Percentiles rank a stretch among this genome's conserved stretches.
These are phyloP conservation scores for Brachionus sp. DNA, from an alignment of 1,140 invertebrate species.

Conservation along the genomic window DNA sequence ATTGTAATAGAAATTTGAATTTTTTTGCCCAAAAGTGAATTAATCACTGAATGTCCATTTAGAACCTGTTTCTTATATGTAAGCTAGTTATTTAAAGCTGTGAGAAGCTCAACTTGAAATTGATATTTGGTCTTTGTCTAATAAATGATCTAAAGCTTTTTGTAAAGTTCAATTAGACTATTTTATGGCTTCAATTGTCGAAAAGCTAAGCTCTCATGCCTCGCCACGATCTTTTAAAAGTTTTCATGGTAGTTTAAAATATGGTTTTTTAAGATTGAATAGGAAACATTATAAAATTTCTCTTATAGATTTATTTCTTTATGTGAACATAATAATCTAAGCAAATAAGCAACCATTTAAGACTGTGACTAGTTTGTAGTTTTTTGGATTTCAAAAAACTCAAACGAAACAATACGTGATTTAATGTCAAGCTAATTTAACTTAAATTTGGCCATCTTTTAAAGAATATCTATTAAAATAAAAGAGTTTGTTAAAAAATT, in stretches of 20 bases:
- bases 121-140: background rate
- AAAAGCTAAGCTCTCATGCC: background rate
- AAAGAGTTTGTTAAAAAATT: background rate
- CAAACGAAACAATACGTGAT: background rate
- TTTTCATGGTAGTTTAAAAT: background rate
- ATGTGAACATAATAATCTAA: background rate
- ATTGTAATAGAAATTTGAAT: background rate
- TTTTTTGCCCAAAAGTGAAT: background rate
- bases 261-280: background rate
- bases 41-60: background rate
- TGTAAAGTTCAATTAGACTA: conserved; percentile 12
- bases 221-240: background rate
- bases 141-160: background rate
- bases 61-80: background rate
- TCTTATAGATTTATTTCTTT: background rate
- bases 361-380: background rate
- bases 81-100: background rate
- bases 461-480: background rate
- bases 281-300: background rate
- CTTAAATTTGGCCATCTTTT: background rate
- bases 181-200: background rate
- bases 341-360: background rate
- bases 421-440: conserved; percentile 7
- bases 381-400: background rate
- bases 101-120: conserved; percentile 22